These are phyloP conservation scores for Augochlora pura DNA, from an alignment of 1,140 invertebrate species.

Conservation along the genomic window DNA sequence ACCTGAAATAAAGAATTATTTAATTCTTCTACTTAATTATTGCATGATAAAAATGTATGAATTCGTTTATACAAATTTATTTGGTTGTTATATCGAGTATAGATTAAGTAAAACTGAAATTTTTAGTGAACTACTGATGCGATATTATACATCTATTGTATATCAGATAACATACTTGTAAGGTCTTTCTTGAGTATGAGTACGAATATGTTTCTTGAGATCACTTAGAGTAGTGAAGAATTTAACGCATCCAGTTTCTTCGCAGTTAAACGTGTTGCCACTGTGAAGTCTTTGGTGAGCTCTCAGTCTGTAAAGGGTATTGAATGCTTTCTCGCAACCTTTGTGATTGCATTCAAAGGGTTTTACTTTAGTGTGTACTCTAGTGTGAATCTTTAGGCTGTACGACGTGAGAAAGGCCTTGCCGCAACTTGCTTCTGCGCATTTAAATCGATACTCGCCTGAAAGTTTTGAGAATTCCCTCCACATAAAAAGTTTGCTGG, in stretches of 20 bases:
- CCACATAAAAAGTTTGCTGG: conserved; percentile 62
- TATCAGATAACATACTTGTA: conserved; percentile 87
- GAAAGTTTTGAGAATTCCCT: conserved; percentile 77
- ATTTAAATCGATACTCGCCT: conserved; percentile 97
- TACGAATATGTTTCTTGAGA: conserved; percentile 94
- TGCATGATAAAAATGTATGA: neutral
- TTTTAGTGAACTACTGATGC: neutral
- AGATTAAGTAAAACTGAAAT: neutral
- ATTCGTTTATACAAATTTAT: neutral
- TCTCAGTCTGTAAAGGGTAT: conserved; percentile 94
- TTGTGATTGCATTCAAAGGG: conserved; percentile 90
- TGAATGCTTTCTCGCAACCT: conserved; percentile 95
- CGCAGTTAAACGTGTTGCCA: conserved; percentile 97
- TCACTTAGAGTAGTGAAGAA: conserved; percentile 97
- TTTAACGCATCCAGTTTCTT: conserved; percentile 90
- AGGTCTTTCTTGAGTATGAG: conserved; percentile 95
- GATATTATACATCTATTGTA: conserved; percentile 16
- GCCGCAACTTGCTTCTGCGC: conserved; percentile 91
- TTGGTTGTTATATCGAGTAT: neutral
- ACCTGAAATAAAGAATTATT: conserved; percentile 78
- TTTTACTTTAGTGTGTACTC: conserved; percentile 97
- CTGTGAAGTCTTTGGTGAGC: conserved; percentile 96
- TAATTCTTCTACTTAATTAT: neutral
- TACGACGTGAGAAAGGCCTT: conserved; percentile 97
- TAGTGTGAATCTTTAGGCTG: conserved; percentile 95